These are phyloP conservation scores for Strigamia maritima DNA, from an alignment of 2,888 invertebrate genomes.

Conservation along the genomic window DNA sequence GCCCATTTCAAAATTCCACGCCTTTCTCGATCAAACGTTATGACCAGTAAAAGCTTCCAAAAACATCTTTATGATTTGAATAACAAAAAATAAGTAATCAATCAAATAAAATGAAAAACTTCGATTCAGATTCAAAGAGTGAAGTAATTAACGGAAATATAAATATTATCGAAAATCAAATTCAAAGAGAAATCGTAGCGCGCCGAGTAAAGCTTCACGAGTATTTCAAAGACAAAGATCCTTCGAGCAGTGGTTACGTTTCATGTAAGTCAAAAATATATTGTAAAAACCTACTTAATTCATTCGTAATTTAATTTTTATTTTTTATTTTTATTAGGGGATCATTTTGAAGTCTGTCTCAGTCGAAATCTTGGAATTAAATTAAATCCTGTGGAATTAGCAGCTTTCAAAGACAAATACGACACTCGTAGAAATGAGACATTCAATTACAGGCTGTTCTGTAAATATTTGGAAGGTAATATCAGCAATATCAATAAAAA, in stretches of 20 bases:
- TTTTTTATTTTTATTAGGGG: conserved; percentile 15
- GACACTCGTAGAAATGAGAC: conserved; percentile 33
- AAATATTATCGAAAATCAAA: conserved; percentile 4
- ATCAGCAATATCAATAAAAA: no score
- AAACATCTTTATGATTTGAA: neutral
- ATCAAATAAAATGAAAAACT: neutral
- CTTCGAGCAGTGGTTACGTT: conserved; percentile 19
- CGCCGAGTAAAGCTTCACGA: conserved; percentile 21
- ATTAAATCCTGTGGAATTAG: conserved; percentile 15
- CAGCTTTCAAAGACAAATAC: conserved; percentile 27
- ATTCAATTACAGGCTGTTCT: conserved; percentile 34
- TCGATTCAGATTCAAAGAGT: neutral
- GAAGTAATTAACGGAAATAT: neutral
- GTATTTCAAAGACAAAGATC: conserved; percentile 35
- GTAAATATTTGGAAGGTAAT: conserved; percentile 26
- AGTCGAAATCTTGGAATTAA: conserved; percentile 2
- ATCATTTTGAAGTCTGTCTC: conserved; percentile 13
- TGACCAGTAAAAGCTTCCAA: neutral
- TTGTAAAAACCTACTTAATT: neutral
- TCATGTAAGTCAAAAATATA: conserved; percentile 21
- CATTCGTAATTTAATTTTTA: neutral
- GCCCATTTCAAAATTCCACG: neutral
- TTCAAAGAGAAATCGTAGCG: conserved; percentile 34
- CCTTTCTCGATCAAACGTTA: neutral
- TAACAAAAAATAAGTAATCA: neutral